Conservation (phyloP, 2,797 vertebrate genomes). For the Chelonia mydas region DNA sequence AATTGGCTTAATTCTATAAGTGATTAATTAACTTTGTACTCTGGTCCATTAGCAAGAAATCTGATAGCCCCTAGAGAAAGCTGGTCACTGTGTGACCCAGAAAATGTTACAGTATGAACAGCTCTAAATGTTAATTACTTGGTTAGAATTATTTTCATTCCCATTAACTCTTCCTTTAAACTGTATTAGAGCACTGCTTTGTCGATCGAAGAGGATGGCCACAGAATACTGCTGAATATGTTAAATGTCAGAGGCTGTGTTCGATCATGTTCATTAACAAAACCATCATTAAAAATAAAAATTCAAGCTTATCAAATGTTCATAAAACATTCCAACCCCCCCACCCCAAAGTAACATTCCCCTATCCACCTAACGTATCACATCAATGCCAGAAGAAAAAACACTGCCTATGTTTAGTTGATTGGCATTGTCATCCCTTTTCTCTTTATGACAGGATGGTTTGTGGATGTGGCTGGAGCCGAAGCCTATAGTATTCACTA, state of each 20-base stretch:
- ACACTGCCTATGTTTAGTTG: background rate
- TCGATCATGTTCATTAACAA: background rate
- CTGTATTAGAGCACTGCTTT: background rate
- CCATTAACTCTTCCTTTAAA: background rate
- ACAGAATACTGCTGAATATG: background rate
- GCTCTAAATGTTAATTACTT: slow-evolving; percentile 14
- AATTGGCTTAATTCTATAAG: background rate
- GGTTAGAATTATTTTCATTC: background rate
- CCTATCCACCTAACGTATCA: background rate
- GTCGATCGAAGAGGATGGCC: background rate
- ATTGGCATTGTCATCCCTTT: background rate
- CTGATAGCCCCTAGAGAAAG: background rate
- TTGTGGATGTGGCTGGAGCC: background rate
- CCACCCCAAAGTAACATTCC: background rate
- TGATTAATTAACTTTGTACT: background rate
- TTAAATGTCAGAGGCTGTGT: background rate
- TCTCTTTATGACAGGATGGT: background rate
- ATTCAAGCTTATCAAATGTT: background rate
- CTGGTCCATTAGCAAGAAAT: background rate
- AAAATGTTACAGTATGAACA: background rate
- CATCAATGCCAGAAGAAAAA: background rate
- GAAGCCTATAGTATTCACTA: background rate
- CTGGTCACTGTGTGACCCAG: background rate
- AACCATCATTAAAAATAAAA: background rate
- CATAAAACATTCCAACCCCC: background rate